Evolutionary conservation across 2,888 invertebrate species (phyloP).

Genomic region (Agapetus fuscipes): DNA sequence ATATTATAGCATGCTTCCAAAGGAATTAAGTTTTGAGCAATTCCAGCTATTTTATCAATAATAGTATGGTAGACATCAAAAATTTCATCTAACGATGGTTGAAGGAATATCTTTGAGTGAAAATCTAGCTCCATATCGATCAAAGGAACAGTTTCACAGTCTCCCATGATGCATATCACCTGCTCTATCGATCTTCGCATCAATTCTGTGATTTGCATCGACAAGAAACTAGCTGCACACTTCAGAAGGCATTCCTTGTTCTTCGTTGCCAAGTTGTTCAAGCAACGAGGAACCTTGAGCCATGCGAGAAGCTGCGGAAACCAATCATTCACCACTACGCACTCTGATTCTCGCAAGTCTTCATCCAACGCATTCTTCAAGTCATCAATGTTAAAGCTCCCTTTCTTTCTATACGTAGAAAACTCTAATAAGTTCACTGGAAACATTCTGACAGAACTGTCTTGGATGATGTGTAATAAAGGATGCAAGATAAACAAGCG

Average conservation of each 20-base stretch:
- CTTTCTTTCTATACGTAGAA: constrained; percentile 35
- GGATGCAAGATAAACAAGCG: constrained; percentile 53
- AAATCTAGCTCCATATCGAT: constrained; percentile 49
- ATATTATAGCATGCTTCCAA: constrained; percentile 31
- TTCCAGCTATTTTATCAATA: constrained; percentile 43
- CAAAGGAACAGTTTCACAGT: constrained; percentile 48
- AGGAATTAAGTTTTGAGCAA: constrained; percentile 50
- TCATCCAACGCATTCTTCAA: constrained; percentile 33
- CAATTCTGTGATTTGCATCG: constrained; percentile 53
- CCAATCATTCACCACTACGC: constrained; percentile 39
- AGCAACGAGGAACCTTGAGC: constrained; percentile 41
- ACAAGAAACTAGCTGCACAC: constrained; percentile 40
- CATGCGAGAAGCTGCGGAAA: constrained; percentile 36
- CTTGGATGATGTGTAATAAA: constrained; percentile 50
- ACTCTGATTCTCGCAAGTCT: constrained; percentile 36
- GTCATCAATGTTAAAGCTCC: constrained; percentile 33
- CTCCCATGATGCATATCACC: constrained; percentile 46
- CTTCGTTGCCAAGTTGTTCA: constrained; percentile 34
- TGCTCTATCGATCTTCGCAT: constrained; percentile 58
- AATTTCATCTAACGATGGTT: constrained; percentile 51
- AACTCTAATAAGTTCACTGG: constrained; percentile 48
- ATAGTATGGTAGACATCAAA: constrained; percentile 47
- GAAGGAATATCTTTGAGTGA: constrained; percentile 44
- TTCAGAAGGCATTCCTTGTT: constrained; percentile 34
- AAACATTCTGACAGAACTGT: constrained; percentile 41